phyloP scores from a whole-genome alignment of 2,888 invertebrate species.

The Rhopalosiphum nymphaeae region DNA sequence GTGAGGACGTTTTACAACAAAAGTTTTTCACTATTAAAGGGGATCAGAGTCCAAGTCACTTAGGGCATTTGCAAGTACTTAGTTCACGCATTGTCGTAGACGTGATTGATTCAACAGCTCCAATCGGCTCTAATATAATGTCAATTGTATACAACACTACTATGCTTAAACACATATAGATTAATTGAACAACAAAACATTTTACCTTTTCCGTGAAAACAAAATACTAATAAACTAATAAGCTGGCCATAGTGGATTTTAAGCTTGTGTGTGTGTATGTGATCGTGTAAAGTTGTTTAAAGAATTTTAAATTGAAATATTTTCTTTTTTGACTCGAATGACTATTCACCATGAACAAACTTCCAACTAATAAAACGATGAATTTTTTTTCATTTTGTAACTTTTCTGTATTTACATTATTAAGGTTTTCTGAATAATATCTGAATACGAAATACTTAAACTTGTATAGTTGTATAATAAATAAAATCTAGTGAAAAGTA shows the following conservation, averaged over 20 bases:
- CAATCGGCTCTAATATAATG: background rate
- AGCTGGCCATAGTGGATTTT: background rate
- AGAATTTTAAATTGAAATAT: background rate
- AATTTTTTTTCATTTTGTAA: background rate
- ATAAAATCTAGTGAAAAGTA: background rate
- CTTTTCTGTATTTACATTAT: background rate
- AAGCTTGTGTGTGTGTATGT: background rate
- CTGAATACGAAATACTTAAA: background rate
- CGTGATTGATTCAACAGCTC: background rate
- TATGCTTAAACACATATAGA: background rate
- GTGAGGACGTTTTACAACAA: background rate
- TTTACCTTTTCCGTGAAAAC: background rate
- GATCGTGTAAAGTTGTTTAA: background rate
- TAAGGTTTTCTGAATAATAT: background rate
- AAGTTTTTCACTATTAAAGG: conserved; percentile 1
- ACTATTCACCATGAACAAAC: background rate
- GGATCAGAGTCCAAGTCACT: conserved; percentile 36
- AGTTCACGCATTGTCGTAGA: background rate
- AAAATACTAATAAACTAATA: background rate
- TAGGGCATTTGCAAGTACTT: conserved; percentile 6
- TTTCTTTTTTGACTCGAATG: background rate
- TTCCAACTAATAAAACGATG: background rate
- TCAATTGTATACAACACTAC: background rate
- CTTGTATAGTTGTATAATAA: background rate
- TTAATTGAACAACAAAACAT: conserved; percentile 2